Percentiles rank a stretch among this genome's conserved stretches.
Evolutionary conservation across 1,140 invertebrate genomes (phyloP).

Genomic region (Nixonia krombeini): DNA sequence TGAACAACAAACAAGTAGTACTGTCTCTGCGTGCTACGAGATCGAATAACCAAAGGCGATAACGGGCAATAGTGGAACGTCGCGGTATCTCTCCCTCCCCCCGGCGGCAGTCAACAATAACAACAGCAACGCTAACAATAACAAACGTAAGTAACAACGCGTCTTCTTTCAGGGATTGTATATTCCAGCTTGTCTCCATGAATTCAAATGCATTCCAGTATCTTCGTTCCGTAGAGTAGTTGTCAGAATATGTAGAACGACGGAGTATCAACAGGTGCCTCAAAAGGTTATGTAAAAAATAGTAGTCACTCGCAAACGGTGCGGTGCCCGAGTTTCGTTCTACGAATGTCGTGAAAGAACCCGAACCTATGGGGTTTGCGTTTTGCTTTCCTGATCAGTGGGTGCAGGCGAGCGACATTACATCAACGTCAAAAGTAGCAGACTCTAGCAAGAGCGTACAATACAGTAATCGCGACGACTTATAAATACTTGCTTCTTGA

Average conservation of each 20-base stretch:
- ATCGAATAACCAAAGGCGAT: too few relatives aligned
- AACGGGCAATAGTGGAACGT: too few relatives aligned
- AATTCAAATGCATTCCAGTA: conserved; percentile 20
- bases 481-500: conserved; percentile 24
- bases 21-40: neutral
- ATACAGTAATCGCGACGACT: conserved; percentile 2
- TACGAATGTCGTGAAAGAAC: neutral
- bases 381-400: too few relatives aligned
- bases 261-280: conserved; percentile 57
- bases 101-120: neutral
- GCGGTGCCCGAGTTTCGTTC: conserved; percentile 9
- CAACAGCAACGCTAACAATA: conserved; percentile 22
- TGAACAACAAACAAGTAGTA: neutral
- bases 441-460: conserved; percentile 28
- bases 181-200: neutral
- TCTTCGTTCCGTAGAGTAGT: conserved; percentile 26
- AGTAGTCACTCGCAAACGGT: conserved; percentile 28
- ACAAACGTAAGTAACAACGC: too few relatives aligned
- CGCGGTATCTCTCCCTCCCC: too few relatives aligned
- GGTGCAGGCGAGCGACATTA: conserved; percentile 18
- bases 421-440: conserved; percentile 4
- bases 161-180: too few relatives aligned
- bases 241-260: conserved; percentile 46
- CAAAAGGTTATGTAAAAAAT: conserved; percentile 56
- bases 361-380: too few relatives aligned